A percentile compares a stretch with the other conserved stretches of the same genome.
Conservation (phyloP, 92 coral and sea anemone genomes). For the Desmophyllum pertusum region DNA sequence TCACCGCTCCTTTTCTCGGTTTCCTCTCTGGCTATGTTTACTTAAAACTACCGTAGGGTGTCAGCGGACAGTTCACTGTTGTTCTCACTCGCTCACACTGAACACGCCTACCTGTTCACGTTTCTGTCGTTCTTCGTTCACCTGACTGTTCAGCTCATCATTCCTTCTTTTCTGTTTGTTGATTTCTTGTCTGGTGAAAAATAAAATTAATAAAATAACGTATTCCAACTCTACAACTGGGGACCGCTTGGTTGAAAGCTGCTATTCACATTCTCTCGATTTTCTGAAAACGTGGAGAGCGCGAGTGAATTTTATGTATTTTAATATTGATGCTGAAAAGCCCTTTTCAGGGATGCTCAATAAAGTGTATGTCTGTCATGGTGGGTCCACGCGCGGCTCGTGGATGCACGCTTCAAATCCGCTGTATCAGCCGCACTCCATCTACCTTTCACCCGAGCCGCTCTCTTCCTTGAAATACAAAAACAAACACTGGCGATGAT, state of each 20-base stretch:
- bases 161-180: slow-evolving; percentile 79
- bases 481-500: no score
- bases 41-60: no score
- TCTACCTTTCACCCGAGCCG: no score
- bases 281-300: not conserved
- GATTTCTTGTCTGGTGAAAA: slow-evolving; percentile 76
- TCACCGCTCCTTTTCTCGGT: no score
- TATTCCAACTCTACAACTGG: not conserved
- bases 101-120: slow-evolving; percentile 65
- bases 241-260: not conserved
- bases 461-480: not conserved
- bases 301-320: no score
- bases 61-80: no score
- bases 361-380: no score
- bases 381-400: not conserved
- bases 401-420: not conserved
- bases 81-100: no score
- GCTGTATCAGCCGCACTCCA: no score
- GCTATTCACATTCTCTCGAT: not conserved
- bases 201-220: not conserved
- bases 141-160: slow-evolving; percentile 76
- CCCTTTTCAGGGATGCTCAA: no score
- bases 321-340: no score
- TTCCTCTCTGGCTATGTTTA: no score
- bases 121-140: slow-evolving; percentile 75